Percentiles rank a stretch among this genome's conserved stretches.
These are phyloP conservation scores for Electrophaes corylata DNA, from an alignment of 2,888 invertebrate species.

Conservation along the genomic window DNA sequence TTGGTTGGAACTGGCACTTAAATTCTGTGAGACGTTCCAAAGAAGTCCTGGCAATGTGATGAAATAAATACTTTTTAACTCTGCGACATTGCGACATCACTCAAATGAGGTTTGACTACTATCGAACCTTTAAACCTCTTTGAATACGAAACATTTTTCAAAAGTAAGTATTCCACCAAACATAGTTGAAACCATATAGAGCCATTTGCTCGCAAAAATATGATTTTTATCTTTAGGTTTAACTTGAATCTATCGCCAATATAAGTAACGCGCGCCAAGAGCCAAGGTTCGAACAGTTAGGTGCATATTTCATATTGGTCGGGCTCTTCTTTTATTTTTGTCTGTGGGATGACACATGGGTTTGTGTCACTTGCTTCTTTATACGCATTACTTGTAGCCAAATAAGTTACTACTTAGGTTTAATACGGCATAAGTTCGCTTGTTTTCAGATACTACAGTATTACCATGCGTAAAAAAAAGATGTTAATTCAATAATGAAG, in stretches of 20 bases:
- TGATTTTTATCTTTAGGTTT: constrained; percentile 28
- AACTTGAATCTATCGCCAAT: constrained; percentile 46
- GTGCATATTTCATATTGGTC: constrained; percentile 68
- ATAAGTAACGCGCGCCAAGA: constrained; percentile 58
- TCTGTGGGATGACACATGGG: constrained; percentile 65
- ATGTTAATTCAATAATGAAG: too few relatives aligned
- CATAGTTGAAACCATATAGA: constrained; percentile 1
- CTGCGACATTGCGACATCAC: too few relatives aligned
- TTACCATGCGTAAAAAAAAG: too few relatives aligned
- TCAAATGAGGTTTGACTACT: too few relatives aligned
- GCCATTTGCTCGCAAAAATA: constrained; percentile 14
- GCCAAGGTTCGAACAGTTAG: constrained; percentile 59
- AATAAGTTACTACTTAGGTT: not conserved
- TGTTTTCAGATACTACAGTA: too few relatives aligned
- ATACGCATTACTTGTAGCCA: not conserved
- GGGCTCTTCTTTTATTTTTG: constrained; percentile 66
- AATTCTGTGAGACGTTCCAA: too few relatives aligned
- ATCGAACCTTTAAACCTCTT: too few relatives aligned
- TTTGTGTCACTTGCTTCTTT: constrained; percentile 35
- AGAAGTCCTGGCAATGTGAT: too few relatives aligned
- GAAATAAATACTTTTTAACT: too few relatives aligned
- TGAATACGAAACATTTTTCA: too few relatives aligned
- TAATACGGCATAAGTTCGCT: too few relatives aligned
- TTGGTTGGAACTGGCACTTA: too few relatives aligned
- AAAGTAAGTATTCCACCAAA: not conserved